These are phyloP conservation scores for Cygnus buccinator DNA, from an alignment of 2,113 vertebrate genomes.

Conservation along the genomic window DNA sequence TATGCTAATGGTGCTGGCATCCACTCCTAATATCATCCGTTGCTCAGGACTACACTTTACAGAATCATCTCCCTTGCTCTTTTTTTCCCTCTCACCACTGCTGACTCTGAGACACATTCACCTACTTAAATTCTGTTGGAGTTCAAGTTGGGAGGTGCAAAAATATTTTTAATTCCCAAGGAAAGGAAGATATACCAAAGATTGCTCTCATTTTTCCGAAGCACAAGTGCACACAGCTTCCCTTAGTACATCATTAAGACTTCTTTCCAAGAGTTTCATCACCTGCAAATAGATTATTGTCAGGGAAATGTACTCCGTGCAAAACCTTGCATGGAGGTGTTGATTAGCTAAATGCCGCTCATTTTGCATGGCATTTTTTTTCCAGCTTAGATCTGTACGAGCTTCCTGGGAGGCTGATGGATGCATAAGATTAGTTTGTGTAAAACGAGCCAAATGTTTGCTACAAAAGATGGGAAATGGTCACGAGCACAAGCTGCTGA, in stretches of 20 bases:
- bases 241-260: neutral
- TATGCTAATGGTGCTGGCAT: neutral
- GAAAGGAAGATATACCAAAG: slow-evolving; percentile 9
- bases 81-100: neutral
- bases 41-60: neutral
- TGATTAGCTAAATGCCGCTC: neutral
- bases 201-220: slow-evolving; percentile 10
- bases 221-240: neutral
- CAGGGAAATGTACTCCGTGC: slow-evolving; percentile 18
- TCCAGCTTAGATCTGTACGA: neutral
- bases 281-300: neutral
- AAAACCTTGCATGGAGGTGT: neutral
- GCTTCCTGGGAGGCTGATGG: neutral
- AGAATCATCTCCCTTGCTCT: neutral
- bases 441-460: neutral
- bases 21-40: neutral
- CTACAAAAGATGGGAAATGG: neutral
- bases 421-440: neutral
- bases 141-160: slow-evolving; percentile 19
- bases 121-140: slow-evolving; percentile 27
- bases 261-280: slow-evolving; percentile 38
- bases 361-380: neutral
- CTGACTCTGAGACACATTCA: neutral
- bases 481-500: neutral
- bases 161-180: slow-evolving; percentile 31